These are phyloP conservation scores for Aradus depressus DNA, from an alignment of 2,888 invertebrate genomes.

Conservation along the genomic window DNA sequence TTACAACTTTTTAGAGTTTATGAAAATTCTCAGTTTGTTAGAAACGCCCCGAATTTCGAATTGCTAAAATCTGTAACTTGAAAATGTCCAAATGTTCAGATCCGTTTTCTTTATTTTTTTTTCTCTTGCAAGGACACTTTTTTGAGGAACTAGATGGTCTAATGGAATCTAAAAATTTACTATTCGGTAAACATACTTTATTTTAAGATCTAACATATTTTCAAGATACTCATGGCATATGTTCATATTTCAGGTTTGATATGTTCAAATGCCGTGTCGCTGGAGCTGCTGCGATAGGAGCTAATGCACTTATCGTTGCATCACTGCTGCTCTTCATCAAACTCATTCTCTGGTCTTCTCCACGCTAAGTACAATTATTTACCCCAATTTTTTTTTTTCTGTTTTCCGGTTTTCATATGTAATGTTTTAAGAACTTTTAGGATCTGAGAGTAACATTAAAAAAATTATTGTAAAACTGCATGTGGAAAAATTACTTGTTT, in stretches of 20 bases:
- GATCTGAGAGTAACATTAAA: background rate
- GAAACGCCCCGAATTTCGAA: too few relatives aligned
- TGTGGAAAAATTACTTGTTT: background rate
- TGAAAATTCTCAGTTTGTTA: too few relatives aligned
- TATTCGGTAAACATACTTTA: too few relatives aligned
- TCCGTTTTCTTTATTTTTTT: too few relatives aligned
- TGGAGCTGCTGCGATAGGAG: conserved; percentile 57
- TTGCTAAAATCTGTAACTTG: too few relatives aligned
- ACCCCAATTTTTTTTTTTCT: conserved; percentile 8
- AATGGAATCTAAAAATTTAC: too few relatives aligned
- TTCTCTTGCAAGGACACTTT: too few relatives aligned
- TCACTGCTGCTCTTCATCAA: conserved; percentile 2
- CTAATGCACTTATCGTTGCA: conserved; percentile 39
- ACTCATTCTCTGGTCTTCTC: background rate
- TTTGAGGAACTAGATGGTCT: too few relatives aligned
- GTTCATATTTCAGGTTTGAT: conserved; percentile 53
- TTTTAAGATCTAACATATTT: too few relatives aligned
- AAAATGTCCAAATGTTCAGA: too few relatives aligned
- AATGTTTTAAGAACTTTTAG: background rate
- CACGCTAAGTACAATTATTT: background rate
- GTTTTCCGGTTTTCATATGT: background rate
- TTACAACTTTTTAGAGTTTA: too few relatives aligned
- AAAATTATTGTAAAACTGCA: background rate
- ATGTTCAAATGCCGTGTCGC: conserved; percentile 88
- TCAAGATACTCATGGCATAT: too few relatives aligned